Percentiles rank a stretch among this genome's conserved stretches.
Conservation (phyloP, 2,113 vertebrate species). For the Neodontobutis hainanensis region DNA sequence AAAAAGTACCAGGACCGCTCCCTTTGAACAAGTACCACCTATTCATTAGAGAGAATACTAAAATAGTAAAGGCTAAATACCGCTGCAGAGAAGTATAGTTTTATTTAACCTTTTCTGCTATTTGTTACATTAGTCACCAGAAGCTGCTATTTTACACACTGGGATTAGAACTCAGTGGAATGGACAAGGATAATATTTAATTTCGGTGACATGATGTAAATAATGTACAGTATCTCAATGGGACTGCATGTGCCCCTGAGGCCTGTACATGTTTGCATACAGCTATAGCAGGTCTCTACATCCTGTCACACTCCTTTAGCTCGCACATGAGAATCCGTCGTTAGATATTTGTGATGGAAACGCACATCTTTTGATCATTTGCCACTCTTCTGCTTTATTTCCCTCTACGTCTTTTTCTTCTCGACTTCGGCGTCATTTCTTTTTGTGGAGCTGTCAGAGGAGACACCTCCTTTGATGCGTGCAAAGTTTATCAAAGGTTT, state of each 20-base stretch:
- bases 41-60: constrained; percentile 22
- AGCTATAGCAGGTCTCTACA: constrained; percentile 6
- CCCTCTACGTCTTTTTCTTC: constrained; percentile 27
- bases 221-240: not conserved
- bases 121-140: constrained; percentile 18
- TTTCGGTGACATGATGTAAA: not conserved
- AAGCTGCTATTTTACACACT: too few species aligned
- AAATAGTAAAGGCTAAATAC: constrained; percentile 14
- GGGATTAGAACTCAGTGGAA: too few species aligned
- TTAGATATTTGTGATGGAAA: constrained; percentile 52
- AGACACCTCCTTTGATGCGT: constrained; percentile 58
- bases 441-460: constrained; percentile 55
- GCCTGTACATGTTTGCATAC: constrained; percentile 1
- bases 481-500: constrained; percentile 65
- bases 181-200: too few species aligned
- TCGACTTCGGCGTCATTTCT: constrained; percentile 44
- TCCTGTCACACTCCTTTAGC: constrained; percentile 37
- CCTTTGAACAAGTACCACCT: constrained; percentile 12
- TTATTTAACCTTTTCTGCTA: constrained; percentile 10
- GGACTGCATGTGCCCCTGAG: not conserved
- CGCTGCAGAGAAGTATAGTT: constrained; percentile 21
- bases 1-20: constrained; percentile 10
- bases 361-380: constrained; percentile 62
- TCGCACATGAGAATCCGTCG: constrained; percentile 28
- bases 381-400: constrained; percentile 25